These are phyloP conservation scores for Blomia tropicalis DNA, from an alignment of 2,888 invertebrate species.

Conservation along the genomic window DNA sequence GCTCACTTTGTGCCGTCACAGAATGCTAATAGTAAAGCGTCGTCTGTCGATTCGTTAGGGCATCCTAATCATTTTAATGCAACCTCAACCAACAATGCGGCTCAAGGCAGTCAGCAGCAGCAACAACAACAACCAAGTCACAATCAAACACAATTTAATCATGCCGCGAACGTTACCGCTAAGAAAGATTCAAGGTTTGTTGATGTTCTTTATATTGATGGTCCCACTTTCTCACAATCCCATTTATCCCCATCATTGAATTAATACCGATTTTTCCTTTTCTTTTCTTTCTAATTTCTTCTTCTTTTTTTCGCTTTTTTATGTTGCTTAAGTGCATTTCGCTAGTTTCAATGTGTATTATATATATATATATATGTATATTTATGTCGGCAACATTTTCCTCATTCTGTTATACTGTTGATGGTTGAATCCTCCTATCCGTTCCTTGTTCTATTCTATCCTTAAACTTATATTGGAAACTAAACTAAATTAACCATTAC, in stretches of 20 bases:
- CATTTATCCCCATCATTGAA: not conserved
- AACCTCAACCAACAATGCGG: not conserved
- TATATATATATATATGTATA: no score
- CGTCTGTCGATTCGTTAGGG: not conserved
- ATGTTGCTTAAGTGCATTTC: no score
- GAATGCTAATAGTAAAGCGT: not conserved
- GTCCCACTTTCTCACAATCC: constrained; percentile 4
- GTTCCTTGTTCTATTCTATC: not conserved
- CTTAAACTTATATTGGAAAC: not conserved
- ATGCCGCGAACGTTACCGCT: not conserved
- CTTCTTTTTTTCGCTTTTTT: not conserved
- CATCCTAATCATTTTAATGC: constrained; percentile 2
- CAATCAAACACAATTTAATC: constrained; percentile 11
- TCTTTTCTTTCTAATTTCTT: not conserved
- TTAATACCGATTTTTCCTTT: not conserved
- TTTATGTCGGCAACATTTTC: no score
- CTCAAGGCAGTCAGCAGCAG: not conserved
- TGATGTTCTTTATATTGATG: not conserved
- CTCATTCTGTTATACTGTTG: no score
- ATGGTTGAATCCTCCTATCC: no score
- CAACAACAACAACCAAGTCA: not conserved
- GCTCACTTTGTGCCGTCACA: constrained; percentile 18
- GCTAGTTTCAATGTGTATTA: no score
- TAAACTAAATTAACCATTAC: not conserved
- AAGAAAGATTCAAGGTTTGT: constrained; percentile 14